Base-by-base conservation (phyloP, 92 coral and sea anemone species). In the Epizoanthus rinbou region DNA sequence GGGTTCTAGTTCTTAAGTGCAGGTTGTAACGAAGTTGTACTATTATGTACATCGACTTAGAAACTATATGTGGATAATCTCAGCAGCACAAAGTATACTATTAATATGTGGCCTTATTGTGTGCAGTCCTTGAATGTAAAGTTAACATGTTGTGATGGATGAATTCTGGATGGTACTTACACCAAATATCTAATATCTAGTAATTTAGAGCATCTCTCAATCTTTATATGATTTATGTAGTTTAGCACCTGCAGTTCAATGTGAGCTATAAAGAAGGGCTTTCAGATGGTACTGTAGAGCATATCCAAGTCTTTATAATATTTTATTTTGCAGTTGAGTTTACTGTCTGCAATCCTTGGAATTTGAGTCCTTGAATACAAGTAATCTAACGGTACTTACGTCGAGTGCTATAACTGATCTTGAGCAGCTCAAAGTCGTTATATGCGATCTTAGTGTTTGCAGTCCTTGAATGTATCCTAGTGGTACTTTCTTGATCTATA, bases 401-500 rank as follows among this genome's bases (percentile, higher is more conserved):
- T 86, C 91, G 66, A 95, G 91, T 7, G 97, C 86, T 78, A 92
- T 84, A 19, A 90, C 74, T 24, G 91, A 92, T 50, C 86, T 88
- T 13, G 75, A 74, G 75, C 92, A 89, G 71, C 84, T 87, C 50
- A 97, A 71, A 23, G 89, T 90, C 91, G 74, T 92, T 41, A 96
- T 78, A 68, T 87, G 95, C 13, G 94, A 71, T 54, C 99, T 88
- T 21, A 96, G 87, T 25, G 96, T 85, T 89, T 96, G 99, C 31
- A 96, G 82, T 25, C 99, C 99, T 84, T 72, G 84, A 57, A 96
- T 87, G 52, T 88, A 92, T 37, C 98, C 99, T 31, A 96, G 84
- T 68, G 99, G 98, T 17, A 94, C 90, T 84, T 96, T 94, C 82
- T 91, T 90, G 15, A 96, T 90, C 99, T 96, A 85, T 21, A 78